A percentile compares a stretch with the other conserved stretches of the same genome.
Evolutionary conservation across 2,113 vertebrate species (phyloP).

Genomic region (Percina caprodes): DNA sequence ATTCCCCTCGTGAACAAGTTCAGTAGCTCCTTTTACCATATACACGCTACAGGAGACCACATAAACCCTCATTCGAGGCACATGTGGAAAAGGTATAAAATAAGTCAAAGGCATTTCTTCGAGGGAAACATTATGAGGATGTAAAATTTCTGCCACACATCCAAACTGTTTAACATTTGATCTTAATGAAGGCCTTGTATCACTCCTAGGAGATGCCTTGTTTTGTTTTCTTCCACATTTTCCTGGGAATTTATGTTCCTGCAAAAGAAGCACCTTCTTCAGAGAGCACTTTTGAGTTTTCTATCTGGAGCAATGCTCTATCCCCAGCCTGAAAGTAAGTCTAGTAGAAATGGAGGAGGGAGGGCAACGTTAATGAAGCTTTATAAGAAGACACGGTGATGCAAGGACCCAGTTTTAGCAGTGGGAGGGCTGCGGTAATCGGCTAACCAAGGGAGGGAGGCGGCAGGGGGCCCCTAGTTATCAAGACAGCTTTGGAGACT

Average conservation of each 20-base stretch:
- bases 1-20: constrained; percentile 45
- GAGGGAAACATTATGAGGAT: constrained; percentile 40
- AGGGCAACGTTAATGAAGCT: constrained; percentile 40
- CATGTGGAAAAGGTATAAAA: constrained; percentile 25
- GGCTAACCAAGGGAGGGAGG: constrained; percentile 34
- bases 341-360: constrained; percentile 8
- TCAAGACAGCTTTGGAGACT: constrained; percentile 58
- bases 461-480: constrained; percentile 58
- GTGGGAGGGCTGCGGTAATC: constrained; percentile 58
- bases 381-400: constrained; percentile 29
- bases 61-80: constrained; percentile 28
- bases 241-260: constrained; percentile 24
- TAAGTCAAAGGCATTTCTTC: constrained; percentile 1
- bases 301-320: background rate
- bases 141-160: constrained; percentile 43
- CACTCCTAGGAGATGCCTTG: constrained; percentile 19
- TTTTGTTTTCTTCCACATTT: constrained; percentile 25
- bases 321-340: constrained; percentile 38
- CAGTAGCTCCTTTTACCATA: constrained; percentile 36
- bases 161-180: constrained; percentile 27
- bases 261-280: constrained; percentile 16
- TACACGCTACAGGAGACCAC: constrained; percentile 22
- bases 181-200: constrained; percentile 59
- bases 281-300: constrained; percentile 4
- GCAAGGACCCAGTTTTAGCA: constrained; percentile 47